Base-by-base conservation (phyloP, 2,888 invertebrate genomes). In the Mesorhabditis sp. region DNA sequence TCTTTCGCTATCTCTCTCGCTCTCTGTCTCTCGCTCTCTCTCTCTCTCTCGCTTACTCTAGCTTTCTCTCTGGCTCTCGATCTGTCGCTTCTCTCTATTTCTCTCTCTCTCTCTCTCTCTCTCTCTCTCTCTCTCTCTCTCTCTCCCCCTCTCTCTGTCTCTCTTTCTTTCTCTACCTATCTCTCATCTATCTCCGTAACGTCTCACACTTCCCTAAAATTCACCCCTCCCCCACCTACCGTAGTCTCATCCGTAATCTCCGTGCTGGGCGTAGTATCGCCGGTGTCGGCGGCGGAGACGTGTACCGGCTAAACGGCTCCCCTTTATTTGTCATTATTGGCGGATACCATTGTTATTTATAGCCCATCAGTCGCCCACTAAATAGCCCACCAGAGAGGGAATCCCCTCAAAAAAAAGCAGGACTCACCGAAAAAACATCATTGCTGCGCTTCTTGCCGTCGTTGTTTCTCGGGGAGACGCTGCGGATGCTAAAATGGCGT, bases 391-490 rank as follows among this genome's bases (percentile, higher is more conserved):
- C 7, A 50, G n/a, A 50, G 1, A 2, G 58, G n/a, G n/a, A 50
- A 50, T 13, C 58, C 10, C 28, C 28, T 28, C 28, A 28, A 28
- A 28, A 28, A 28, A 28, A 28, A 28, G 28, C 28, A 50, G n/a
- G n/a, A 50, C 58, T 50, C 58, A 50, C 58, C 58, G 58, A 50
- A 13, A n/a, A n/a, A 50, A 50, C 58, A 10, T 50, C 58, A 13
- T 50, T 10, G 7, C 10, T 13, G 7, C 58, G 58, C 63, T 7
- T 28, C 6, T 72, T 68, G 45, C 64, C 43, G 10, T 66, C 66
- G 45, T 73, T 63, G n/a, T 73, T 66, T 50, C 58, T 50, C 4
- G 83, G 83, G 5, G 83, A 83, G 13, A 83, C 82, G 65, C 83
- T 83, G 5, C 83, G 77, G 67, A 83, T 83, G 68, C 83, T 83